These are phyloP conservation scores for Drosophila baimaii DNA, from an alignment of 1,140 invertebrate genomes.

Conservation along the genomic window DNA sequence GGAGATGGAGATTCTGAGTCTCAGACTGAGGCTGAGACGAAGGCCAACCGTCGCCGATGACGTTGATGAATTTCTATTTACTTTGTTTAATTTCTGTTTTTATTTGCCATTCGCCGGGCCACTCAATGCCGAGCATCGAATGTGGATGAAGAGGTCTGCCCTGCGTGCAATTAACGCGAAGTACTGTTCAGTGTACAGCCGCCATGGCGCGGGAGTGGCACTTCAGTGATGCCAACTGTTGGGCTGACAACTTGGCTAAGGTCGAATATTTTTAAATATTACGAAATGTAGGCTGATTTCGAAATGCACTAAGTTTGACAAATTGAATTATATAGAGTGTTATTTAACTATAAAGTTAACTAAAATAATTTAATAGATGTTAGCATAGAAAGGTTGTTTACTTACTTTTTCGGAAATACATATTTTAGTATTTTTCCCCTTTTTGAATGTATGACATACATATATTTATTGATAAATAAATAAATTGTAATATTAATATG, in stretches of 20 bases:
- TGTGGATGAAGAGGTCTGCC: slow-evolving; percentile 58
- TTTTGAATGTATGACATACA: too few relatives aligned
- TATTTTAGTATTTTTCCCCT: too few relatives aligned
- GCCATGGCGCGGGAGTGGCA: slow-evolving; percentile 43
- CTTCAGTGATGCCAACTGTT: not conserved
- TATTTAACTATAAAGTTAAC: too few relatives aligned
- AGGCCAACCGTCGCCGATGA: slow-evolving; percentile 58
- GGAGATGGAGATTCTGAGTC: slow-evolving; percentile 1
- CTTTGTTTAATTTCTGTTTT: slow-evolving; percentile 82
- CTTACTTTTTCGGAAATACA: too few relatives aligned
- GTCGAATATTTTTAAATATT: too few relatives aligned
- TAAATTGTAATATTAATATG: not conserved
- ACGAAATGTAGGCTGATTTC: not conserved
- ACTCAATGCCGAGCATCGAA: slow-evolving; percentile 50
- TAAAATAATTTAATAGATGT: too few relatives aligned
- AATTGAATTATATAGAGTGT: too few relatives aligned
- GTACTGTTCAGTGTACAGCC: slow-evolving; percentile 59
- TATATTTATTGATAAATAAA: too few relatives aligned
- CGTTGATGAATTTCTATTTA: slow-evolving; percentile 83
- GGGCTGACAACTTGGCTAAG: not conserved
- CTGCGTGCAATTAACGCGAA: slow-evolving; percentile 80
- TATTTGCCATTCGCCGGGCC: slow-evolving; percentile 76
- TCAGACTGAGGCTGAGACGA: slow-evolving; percentile 17
- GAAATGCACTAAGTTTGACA: not conserved
- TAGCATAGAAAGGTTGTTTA: too few relatives aligned